Base-by-base conservation (phyloP, 2,888 invertebrate genomes). In the Crossocerus cetratus region DNA sequence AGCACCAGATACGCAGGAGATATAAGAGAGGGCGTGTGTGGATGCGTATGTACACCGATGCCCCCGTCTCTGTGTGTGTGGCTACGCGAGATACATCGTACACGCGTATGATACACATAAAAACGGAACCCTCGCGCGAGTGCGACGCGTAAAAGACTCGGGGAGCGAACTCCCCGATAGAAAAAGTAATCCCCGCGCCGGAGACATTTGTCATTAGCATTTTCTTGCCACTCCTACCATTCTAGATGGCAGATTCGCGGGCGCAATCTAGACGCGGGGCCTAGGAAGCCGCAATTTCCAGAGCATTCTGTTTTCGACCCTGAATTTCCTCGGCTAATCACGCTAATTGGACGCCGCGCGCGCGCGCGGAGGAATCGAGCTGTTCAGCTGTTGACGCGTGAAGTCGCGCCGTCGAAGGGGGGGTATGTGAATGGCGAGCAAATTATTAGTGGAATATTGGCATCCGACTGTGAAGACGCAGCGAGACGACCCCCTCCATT, bases 1-100 rank as follows among this genome's bases (percentile, higher is more conserved):
- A 83, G 76, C 75, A 80, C 76, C 78, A 69, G 77, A 79, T 78
- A 77, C 66, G 58, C 69, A 79, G 58, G 49, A 64, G 61, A 67
- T 63, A 67, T 63, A 61, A 44, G 55, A 49, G 63, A 59, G 53
- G 65, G 49, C 63, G 45, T 49, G 49, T 49, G 16, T 49, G 49
- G 54, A 60, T 60, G 61, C 54, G 8, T 42, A n/a, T 23, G 43
- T 14, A 49, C 45, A 54, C 55, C 8, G 21, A 58, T 22, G 53
- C n/a, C 13, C n/a, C n/a, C n/a, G n/a, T n/a, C n/a, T n/a, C n/a
- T n/a, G 64, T 42, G 58, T 23, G 42, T 44, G 65, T 53, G 45
- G 45, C 45, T 16, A 16, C 4, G 16, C 2, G 16, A 16, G 49
- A 49, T 49, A 49, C 4, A 4, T 16, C 49, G n/a, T 49, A 49